Evolutionary conservation across 2,797 vertebrate genomes (phyloP).

Genomic region (Salmo trutta): DNA sequence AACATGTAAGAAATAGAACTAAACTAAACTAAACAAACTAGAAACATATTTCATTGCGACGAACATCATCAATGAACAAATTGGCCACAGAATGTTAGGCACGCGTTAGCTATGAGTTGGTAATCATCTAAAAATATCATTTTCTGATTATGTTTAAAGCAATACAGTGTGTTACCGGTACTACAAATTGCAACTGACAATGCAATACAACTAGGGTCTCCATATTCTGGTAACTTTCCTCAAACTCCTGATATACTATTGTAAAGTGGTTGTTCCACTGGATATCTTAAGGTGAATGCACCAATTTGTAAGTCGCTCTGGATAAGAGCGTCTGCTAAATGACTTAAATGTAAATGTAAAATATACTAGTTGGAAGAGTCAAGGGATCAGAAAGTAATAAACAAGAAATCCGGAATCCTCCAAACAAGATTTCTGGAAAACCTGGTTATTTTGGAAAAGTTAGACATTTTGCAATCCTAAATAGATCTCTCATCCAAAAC

Average conservation of each 20-base stretch:
- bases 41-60: neutral
- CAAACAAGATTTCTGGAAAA: neutral
- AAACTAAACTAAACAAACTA: constrained; percentile 6
- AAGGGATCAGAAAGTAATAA: neutral
- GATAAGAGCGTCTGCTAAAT: too few relatives aligned
- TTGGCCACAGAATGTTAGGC: neutral
- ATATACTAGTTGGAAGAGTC: neutral
- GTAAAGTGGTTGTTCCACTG: too few relatives aligned
- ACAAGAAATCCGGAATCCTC: neutral
- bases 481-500: neutral
- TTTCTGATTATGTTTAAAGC: neutral
- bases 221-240: neutral
- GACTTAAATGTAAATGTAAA: too few relatives aligned
- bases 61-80: neutral
- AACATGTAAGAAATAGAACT: constrained; percentile 3
- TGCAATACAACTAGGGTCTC: neutral
- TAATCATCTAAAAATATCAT: neutral
- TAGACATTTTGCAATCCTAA: neutral
- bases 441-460: neutral
- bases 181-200: neutral
- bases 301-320: too few relatives aligned
- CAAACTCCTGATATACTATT: neutral
- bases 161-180: neutral
- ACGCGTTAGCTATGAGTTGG: neutral
- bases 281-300: too few relatives aligned